phyloP scores from a whole-genome alignment of 2,797 vertebrate species.

The Hapalemur alaotrensis region DNA sequence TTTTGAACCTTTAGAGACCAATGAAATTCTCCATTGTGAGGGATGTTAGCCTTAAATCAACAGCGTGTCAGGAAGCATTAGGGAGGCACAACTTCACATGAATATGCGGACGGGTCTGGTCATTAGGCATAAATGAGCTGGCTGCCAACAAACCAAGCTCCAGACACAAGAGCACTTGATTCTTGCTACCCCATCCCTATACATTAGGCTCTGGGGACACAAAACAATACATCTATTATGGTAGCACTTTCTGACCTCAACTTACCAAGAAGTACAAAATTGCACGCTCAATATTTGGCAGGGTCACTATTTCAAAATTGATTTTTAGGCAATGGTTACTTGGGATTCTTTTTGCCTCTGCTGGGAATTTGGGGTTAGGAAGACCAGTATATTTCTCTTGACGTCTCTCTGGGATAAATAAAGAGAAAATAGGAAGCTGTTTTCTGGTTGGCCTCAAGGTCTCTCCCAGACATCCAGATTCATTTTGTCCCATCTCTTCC shows the following conservation, averaged over 20 bases:
- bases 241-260: background rate
- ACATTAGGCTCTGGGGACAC: background rate
- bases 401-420: slow-evolving; percentile 26
- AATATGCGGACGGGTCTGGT: background rate
- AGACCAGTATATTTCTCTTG: slow-evolving; percentile 6
- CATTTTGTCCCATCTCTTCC: background rate
- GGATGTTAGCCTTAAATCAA: slow-evolving; percentile 33
- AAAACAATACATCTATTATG: slow-evolving; percentile 1
- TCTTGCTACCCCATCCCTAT: background rate
- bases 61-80: background rate
- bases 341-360: background rate
- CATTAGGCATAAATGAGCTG: background rate
- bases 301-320: slow-evolving; percentile 50
- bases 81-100: background rate
- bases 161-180: background rate
- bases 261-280: slow-evolving; percentile 37
- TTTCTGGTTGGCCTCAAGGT: background rate
- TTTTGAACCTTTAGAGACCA: slow-evolving; percentile 39
- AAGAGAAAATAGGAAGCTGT: background rate
- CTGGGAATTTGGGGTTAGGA: background rate
- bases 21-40: background rate
- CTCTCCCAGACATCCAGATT: background rate
- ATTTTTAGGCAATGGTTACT: background rate
- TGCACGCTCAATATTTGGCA: background rate
- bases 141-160: background rate